A percentile compares a stretch with the other conserved stretches of the same genome.
Evolutionary conservation across 1,140 invertebrate species (phyloP).

Genomic region (Asbolus verrucosus): DNA sequence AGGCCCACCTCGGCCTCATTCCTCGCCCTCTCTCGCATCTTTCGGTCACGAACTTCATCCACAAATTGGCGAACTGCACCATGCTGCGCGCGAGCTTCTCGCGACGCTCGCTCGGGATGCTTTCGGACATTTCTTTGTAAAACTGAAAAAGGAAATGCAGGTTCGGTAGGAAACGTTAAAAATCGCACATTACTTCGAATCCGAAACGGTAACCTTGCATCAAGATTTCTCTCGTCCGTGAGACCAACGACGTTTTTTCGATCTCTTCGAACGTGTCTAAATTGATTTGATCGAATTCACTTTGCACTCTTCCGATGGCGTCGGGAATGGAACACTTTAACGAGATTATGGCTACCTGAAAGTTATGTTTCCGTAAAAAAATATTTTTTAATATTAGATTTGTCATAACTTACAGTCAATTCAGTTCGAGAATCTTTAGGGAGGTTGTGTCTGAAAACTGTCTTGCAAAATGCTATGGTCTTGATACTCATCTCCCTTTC

Average conservation of each 20-base stretch:
- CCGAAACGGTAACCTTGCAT: slow-evolving; percentile 90
- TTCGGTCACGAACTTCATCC: slow-evolving; percentile 88
- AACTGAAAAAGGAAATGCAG: slow-evolving; percentile 70
- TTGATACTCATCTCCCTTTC: slow-evolving; percentile 84
- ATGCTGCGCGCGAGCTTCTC: slow-evolving; percentile 65
- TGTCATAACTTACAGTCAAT: slow-evolving; percentile 69
- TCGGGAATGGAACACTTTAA: slow-evolving; percentile 73
- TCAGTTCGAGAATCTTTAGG: slow-evolving; percentile 69
- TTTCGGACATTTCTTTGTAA: slow-evolving; percentile 79
- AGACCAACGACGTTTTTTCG: slow-evolving; percentile 67
- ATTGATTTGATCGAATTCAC: slow-evolving; percentile 68
- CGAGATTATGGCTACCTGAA: slow-evolving; percentile 71
- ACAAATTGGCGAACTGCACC: slow-evolving; percentile 82
- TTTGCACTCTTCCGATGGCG: slow-evolving; percentile 75
- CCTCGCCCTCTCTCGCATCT: slow-evolving; percentile 87
- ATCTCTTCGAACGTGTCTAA: slow-evolving; percentile 70
- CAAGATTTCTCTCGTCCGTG: slow-evolving; percentile 82
- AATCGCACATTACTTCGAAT: slow-evolving; percentile 89
- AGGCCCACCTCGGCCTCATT: slow-evolving; percentile 85
- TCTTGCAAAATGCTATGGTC: slow-evolving; percentile 82
- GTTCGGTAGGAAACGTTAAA: too few relatives aligned
- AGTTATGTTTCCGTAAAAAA: slow-evolving; percentile 36
- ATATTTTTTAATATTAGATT: too few relatives aligned
- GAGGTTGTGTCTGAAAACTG: slow-evolving; percentile 73
- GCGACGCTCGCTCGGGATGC: slow-evolving; percentile 53